Base-by-base conservation (phyloP, 2,113 vertebrate genomes). In the Labrus mixtus region DNA sequence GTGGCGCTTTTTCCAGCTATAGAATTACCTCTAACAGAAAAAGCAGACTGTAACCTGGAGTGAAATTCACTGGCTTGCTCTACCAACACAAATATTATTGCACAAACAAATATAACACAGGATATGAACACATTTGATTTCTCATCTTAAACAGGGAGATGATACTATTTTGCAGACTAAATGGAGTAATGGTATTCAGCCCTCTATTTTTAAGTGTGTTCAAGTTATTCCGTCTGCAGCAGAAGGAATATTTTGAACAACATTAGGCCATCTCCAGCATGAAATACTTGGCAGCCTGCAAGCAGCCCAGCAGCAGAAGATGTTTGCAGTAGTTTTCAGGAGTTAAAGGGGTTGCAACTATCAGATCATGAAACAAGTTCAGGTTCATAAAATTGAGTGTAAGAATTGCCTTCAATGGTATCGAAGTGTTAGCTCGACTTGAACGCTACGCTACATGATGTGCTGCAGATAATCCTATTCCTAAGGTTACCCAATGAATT, bases 211-310 rank as follows among this genome's bases (percentile, higher is more conserved):
- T 36, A n/a, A n/a, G n/a, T n/a, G 19, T 11, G 5, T 11, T 23
- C 51, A 73, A 41, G 62, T 56, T 4, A 79, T 68, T 68, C 65
- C 45, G 59, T 59, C 58, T 37, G 17, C 12, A 23, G 19, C 8
- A 11, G 36, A 19, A 41, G 19, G 43, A 59, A 64, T 45, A 25
- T 45, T 69, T 53, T 64, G 17, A 20, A 36, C 23, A 23, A 13
- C 11, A 37, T 67, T 22, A 50, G 19, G 51, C 29, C n/a, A 65
- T 51, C 33, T 58, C 8, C 20, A 39, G 59, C 46, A 48, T 22
- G 10, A 55, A 58, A 23, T 25, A 15, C 33, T 53, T 19, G 36
- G 33, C 53, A 48, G 25, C 53, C 33, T 6, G 25, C 22, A 48
- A 57, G 46, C 60, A 64, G 48, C 2, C 12, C 48, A 54, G 71